Base-by-base conservation (phyloP, 2,797 vertebrate species). In the Cyprinella venusta region DNA sequence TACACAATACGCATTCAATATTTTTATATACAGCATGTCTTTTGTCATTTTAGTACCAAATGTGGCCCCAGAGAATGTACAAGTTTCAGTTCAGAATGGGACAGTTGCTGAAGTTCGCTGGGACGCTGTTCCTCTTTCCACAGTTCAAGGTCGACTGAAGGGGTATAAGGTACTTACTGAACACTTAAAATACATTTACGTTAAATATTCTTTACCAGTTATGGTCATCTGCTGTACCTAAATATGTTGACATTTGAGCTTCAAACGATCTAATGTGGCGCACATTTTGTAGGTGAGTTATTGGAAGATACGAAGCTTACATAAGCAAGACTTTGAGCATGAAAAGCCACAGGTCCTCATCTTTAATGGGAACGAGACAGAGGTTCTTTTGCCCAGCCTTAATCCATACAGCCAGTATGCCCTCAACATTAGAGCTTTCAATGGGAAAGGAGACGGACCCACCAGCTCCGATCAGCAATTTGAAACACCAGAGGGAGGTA, bases 401-500 rank as follows among this genome's bases (percentile, higher is more conserved):
- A 93, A 96, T 56, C 96, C 97, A 21, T 97, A 95, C 90, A 99
- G 97, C 86, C 86, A 94, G 88, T 99, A 99, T 87, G 92, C 81
- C 26, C 88, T 99, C 87, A 95, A 95, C 61, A 93, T 99, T 85
- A 95, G 92, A 76, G 97, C 96, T 81, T 91, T 97, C 56, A 99
- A 98, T n/a, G 95, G 92, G 84, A 97, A 96, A 91, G 97, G 97
- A 45, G 97, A 98, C 87, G 97, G 98, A 15, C 97, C 97, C 6
- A 87, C 94, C 61, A 98, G 97, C 88, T 65, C 90, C 1, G 93
- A 93, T 87, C 92, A 92, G 90, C 89, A 76, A 24, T 98, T 99
- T 90, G 89, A 93, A 76, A 99, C 97, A 5, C 97, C 96, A 1
- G 96, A 99, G 92, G 98, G 97, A 97, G 97, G 98, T 99, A 93